These are phyloP conservation scores for Myrmophylax atrothorax DNA, from an alignment of 2,113 vertebrate species.

Conservation along the genomic window DNA sequence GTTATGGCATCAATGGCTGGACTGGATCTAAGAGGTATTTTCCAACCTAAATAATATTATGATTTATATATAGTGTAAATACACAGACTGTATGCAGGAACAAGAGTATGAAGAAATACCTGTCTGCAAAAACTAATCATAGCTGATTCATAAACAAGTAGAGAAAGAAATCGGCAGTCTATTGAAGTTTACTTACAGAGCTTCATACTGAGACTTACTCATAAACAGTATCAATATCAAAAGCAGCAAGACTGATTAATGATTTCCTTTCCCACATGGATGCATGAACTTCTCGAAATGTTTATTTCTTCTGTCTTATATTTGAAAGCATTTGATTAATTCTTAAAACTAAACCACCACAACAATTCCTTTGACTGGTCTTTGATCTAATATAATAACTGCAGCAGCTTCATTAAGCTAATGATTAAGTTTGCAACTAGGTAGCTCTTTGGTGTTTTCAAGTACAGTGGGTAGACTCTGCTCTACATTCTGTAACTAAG, in stretches of 20 bases:
- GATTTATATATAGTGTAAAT: neutral
- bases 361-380: constrained; percentile 24
- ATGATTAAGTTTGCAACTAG: neutral
- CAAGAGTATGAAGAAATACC: neutral
- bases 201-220: neutral
- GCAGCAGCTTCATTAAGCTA: constrained; percentile 31
- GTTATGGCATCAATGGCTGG: neutral
- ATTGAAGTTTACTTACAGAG: neutral
- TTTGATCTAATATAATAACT: constrained; percentile 53
- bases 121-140: neutral
- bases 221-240: neutral
- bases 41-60: neutral
- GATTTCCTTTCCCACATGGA: constrained; percentile 17
- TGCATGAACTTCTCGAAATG: neutral
- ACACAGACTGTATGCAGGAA: neutral
- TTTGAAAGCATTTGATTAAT: constrained; percentile 32
- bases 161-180: neutral
- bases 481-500: neutral
- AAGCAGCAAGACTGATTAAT: neutral
- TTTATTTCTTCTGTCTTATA: constrained; percentile 26
- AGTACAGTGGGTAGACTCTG: neutral
- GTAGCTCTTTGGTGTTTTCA: neutral
- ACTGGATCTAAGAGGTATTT: neutral
- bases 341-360: constrained; percentile 32
- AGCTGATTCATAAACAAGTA: neutral